phyloP scores from a whole-genome alignment of 2,888 invertebrate species.

The Synanthedon formicaeformis region DNA sequence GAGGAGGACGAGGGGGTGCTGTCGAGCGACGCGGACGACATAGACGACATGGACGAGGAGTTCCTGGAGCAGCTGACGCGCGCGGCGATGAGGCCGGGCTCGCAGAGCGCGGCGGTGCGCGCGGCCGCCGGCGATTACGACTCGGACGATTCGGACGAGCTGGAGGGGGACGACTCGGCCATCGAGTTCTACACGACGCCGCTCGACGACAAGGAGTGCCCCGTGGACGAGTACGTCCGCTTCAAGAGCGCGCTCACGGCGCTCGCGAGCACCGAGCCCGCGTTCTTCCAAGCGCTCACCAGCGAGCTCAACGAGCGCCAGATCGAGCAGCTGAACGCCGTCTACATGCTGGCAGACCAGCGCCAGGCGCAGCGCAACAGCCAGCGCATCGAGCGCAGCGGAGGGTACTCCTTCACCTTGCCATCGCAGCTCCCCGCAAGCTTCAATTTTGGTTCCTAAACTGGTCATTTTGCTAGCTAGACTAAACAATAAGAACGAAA shows the following conservation, averaged over 20 bases:
- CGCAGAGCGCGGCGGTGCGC: conserved; percentile 33
- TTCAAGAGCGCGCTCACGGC: conserved; percentile 88
- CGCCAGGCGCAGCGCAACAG: conserved; percentile 93
- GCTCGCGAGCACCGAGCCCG: conserved; percentile 78
- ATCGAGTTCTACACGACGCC: conserved; percentile 93
- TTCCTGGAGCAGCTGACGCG: conserved; percentile 85
- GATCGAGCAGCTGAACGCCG: conserved; percentile 85
- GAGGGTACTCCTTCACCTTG: conserved; percentile 72
- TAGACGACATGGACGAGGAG: conserved; percentile 87
- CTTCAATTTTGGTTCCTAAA: conserved; percentile 87
- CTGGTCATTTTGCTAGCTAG: no score
- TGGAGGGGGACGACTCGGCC: conserved; percentile 88
- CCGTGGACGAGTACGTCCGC: conserved; percentile 90
- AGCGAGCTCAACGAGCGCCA: conserved; percentile 82
- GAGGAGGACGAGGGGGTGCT: conserved; percentile 80
- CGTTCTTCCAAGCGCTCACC: conserved; percentile 86
- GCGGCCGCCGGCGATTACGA: conserved; percentile 35
- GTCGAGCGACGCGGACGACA: conserved; percentile 94
- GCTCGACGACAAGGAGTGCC: conserved; percentile 87
- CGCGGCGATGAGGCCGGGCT: conserved; percentile 73
- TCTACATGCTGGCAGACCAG: conserved; percentile 91
- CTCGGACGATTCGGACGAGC: conserved; percentile 36
- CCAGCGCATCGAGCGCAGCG: conserved; percentile 94
- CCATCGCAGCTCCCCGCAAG: conserved; percentile 91
- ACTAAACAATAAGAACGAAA: no score